Evolutionary conservation across 1,140 invertebrate genomes (phyloP), one percentile per base, ranked within the genome.

Genomic region (Pristionchus pacificus): DNA sequence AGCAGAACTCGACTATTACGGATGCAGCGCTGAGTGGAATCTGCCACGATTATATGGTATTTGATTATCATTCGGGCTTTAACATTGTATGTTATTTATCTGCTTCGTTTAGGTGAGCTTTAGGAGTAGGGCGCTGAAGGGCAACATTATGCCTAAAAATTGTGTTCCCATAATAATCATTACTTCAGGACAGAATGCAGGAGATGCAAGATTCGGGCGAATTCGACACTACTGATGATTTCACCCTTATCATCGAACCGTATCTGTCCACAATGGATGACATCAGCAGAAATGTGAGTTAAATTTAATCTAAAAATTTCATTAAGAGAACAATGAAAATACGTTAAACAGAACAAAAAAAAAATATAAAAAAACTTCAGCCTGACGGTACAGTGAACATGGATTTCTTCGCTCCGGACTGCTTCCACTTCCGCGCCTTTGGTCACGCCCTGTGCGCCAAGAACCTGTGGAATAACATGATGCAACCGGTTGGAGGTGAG

Each of bases 391-490:
- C 87, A 86, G 28, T 84, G 0, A 90, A 91, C 82, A 85, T 87
- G 60, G 84, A 86, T 1, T 89, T 87, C 78, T 86, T 91, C 55
- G 87, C 89, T 1, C 83, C 84, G 13, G 90, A 91, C 80, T 91
- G 90, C 85, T 91, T 89, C 76, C 90, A 91, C 77, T 85, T 89
- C 1, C 90, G 88, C 78, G 88, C 90, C 77, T 65, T 88, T 65
- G 86, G 86, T 10, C 88, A 90, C 73, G 87, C 88, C 1, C 82
- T 79, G 79, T 85, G 87, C 30, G 90, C 90, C 0, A 91, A 90
- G 81, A 85, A 90, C 59, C 82, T 91, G 0, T 91, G 90, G 90
- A 91, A 91, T 82, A 91, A 90, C 77, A 86, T 91, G 75, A 77
- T 91, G 31, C 88, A 91, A 81, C 90, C 90, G 15, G 88, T 90